Evolutionary conservation across 2,797 vertebrate species (phyloP).

Genomic region (Ctenopoma multispine): DNA sequence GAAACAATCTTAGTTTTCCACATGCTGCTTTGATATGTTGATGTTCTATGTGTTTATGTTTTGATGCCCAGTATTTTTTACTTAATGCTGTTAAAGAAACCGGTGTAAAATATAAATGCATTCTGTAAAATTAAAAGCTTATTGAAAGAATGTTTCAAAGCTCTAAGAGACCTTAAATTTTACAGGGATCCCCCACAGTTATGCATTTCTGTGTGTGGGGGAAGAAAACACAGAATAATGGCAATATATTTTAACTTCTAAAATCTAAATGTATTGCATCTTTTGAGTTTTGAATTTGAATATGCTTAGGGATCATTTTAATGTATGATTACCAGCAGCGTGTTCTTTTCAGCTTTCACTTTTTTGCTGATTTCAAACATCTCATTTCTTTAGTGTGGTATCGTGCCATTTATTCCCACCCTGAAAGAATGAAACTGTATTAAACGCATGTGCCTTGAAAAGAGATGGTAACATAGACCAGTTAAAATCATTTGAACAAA

Average conservation of each 20-base stretch:
- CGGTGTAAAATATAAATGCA: conserved; percentile 30
- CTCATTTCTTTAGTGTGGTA: neutral
- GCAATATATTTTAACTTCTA: neutral
- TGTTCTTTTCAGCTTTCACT: neutral
- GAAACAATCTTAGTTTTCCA: conserved; percentile 1
- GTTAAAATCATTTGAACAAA: neutral
- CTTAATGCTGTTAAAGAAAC: conserved; percentile 22
- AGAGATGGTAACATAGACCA: neutral
- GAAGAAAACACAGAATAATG: neutral
- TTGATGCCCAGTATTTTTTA: conserved; percentile 62
- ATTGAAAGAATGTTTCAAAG: conserved; percentile 29
- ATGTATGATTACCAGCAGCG: neutral
- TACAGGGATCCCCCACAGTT: neutral
- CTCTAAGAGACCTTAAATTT: conserved; percentile 9
- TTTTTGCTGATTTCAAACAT: neutral
- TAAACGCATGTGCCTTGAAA: neutral
- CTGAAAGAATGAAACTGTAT: neutral
- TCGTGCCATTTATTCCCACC: no score
- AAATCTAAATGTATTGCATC: neutral
- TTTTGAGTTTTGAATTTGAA: neutral
- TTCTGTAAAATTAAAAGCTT: conserved; percentile 58
- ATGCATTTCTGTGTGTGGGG: neutral
- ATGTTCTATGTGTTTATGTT: conserved; percentile 29
- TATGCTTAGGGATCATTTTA: no score
- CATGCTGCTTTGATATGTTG: conserved; percentile 44